Evolutionary conservation across 1,140 invertebrate species (phyloP).

Genomic region (Zaprionus vittiger): DNA sequence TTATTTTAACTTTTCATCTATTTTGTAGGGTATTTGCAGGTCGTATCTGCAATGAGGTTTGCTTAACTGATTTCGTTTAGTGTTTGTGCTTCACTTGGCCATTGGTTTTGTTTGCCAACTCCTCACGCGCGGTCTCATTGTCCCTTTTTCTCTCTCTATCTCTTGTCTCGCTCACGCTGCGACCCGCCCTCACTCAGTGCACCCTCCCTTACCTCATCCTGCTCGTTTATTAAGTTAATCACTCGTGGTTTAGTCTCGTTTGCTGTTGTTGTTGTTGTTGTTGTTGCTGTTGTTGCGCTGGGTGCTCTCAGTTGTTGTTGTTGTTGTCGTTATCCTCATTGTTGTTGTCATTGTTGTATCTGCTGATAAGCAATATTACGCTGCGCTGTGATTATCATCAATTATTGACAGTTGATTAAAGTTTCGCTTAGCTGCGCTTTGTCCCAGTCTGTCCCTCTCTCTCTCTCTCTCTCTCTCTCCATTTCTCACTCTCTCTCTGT

Average conservation of each 20-base stretch:
- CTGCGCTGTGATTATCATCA: constrained; percentile 59
- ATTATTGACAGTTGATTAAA: constrained; percentile 68
- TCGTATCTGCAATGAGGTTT: neutral
- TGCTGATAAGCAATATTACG: constrained; percentile 51
- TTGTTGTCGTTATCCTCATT: constrained; percentile 19
- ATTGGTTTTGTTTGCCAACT: constrained; percentile 36
- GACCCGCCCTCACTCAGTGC: no score
- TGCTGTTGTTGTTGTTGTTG: constrained; percentile 31
- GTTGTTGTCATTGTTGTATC: constrained; percentile 28
- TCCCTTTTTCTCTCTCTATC: neutral
- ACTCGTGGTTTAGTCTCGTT: constrained; percentile 33
- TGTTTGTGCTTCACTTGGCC: constrained; percentile 50
- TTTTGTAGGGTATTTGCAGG: constrained; percentile 24
- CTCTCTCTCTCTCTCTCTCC: neutral
- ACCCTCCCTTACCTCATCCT: neutral
- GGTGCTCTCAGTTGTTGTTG: constrained; percentile 15
- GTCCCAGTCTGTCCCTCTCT: constrained; percentile 7
- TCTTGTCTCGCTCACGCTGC: constrained; percentile 11
- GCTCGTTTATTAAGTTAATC: constrained; percentile 55
- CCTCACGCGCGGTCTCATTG: constrained; percentile 14
- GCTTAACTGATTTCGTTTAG: constrained; percentile 27
- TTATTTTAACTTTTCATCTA: neutral
- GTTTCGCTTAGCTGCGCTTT: constrained; percentile 53
- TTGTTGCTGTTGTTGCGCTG: neutral
- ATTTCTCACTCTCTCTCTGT: neutral